phyloP scores from a whole-genome alignment of 2,888 invertebrate species.

The Panzeria rudis region DNA sequence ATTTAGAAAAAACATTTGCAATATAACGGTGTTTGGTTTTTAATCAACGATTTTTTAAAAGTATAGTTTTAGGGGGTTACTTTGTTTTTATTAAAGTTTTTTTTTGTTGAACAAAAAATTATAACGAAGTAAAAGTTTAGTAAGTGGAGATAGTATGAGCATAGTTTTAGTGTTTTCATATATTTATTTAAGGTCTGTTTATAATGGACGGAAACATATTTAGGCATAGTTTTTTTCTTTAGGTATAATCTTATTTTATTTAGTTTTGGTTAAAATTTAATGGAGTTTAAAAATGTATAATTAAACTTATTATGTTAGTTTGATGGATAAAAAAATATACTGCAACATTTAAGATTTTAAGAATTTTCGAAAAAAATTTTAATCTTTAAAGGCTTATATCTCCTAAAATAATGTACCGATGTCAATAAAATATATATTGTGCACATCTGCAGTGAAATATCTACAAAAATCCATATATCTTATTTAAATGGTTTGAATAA shows the following conservation, averaged over 20 bases:
- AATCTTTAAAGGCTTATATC: too few relatives aligned
- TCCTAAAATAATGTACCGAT: too few relatives aligned
- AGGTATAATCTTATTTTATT: slow-evolving; percentile 36
- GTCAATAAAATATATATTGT: too few relatives aligned
- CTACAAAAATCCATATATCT: too few relatives aligned
- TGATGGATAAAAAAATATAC: neutral
- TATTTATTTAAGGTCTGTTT: slow-evolving; percentile 83
- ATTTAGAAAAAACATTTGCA: slow-evolving; percentile 59
- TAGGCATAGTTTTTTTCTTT: slow-evolving; percentile 77
- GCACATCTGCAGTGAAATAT: too few relatives aligned
- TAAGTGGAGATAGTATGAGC: slow-evolving; percentile 40
- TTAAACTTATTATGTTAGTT: slow-evolving; percentile 9
- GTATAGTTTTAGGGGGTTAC: slow-evolving; percentile 37
- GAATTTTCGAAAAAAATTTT: too few relatives aligned
- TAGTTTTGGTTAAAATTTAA: slow-evolving; percentile 37
- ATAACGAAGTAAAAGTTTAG: neutral
- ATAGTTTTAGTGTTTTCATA: slow-evolving; percentile 72
- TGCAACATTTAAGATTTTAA: slow-evolving; percentile 21
- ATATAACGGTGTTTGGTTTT: slow-evolving; percentile 50
- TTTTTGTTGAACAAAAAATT: slow-evolving; percentile 7
- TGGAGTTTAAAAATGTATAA: slow-evolving; percentile 8
- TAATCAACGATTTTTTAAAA: slow-evolving; percentile 20
- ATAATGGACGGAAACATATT: slow-evolving; percentile 84
- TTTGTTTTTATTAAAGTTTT: slow-evolving; percentile 4
- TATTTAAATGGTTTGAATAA: too few relatives aligned